Base-by-base conservation (phyloP, 2,888 invertebrate genomes). In the Morpho achilles region DNA sequence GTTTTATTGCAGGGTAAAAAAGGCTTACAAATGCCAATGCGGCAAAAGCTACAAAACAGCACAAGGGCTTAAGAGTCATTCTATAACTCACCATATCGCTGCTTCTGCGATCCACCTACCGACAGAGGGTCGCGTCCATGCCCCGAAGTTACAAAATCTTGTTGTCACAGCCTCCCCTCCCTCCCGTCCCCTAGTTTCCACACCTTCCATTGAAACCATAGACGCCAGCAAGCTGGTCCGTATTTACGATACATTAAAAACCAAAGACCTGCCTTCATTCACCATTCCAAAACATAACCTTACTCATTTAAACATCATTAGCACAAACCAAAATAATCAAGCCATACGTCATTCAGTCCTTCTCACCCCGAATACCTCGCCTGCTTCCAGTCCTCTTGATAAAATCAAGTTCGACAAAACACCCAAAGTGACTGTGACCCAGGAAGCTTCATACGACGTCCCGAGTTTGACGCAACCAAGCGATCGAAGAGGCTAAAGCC, bases 41-140 rank as follows among this genome's bases (percentile, higher is more conserved):
- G 96, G 96, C 73, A 96, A 96, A 91, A 95, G 94, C 80, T 96
- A 96, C 91, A 95, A 95, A 87, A 95, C 96, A 65, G 92, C 94
- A 53, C 94, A 95, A 82, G 95, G 96, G 60, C 91, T 96, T 73
- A 95, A 95, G 77, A 94, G 92, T 73, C 96, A 96, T 80, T 92
- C 94, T 2, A 75, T 80, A 62, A 64, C 79, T 0, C 82, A 84
- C 53, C 87, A 86, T 69, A 75, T 80, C 32, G 75, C 69, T 48
- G 66, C 67, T 2, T 67, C 71, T 32, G 32, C 32, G 3, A 63
- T 66, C 43, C 65, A 74, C 2, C 65, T 70, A 55, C 44, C 65
- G n/a, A 23, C 64, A 6, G 59, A 67, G 7, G 67, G 64, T 4
- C 58, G 66, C 7, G 54, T 60, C 0, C 58, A 63, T 51, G 71